phyloP scores from a whole-genome alignment of 35 echinoderm and acorn worm species.

The Strongylocentrotus purpuratus region DNA sequence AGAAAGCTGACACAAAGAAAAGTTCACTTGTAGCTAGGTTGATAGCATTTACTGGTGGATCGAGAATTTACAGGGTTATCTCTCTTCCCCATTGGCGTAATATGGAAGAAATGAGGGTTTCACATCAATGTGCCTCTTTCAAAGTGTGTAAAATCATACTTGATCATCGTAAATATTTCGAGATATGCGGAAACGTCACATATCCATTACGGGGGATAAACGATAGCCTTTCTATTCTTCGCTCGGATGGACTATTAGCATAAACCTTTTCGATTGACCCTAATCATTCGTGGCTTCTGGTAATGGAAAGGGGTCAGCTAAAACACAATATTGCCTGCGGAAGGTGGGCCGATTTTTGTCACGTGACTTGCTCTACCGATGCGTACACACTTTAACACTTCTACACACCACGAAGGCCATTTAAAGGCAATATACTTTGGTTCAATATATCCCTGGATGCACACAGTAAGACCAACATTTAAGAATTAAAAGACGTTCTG shows the following conservation, averaged over 20 bases:
- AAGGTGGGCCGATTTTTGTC: background rate
- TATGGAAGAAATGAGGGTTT: no score
- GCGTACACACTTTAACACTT: background rate
- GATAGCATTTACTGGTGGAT: background rate
- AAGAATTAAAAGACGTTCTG: no score
- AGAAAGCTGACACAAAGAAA: background rate
- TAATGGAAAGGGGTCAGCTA: conserved; percentile 19
- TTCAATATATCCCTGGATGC: no score
- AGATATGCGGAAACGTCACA: background rate
- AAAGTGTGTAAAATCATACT: background rate
- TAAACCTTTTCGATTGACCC: background rate
- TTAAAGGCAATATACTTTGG: no score
- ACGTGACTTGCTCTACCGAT: background rate
- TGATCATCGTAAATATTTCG: background rate
- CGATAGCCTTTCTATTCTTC: background rate
- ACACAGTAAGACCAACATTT: no score
- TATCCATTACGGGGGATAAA: background rate
- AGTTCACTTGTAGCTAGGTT: background rate
- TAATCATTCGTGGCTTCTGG: conserved; percentile 16
- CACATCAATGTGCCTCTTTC: no score
- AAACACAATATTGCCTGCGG: conserved; percentile 18
- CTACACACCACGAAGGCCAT: no score
- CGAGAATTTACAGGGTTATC: background rate
- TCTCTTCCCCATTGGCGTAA: no score
- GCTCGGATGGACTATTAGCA: background rate